Conservation (phyloP, 2,797 vertebrate genomes). For the Hylomyscus alleni region DNA sequence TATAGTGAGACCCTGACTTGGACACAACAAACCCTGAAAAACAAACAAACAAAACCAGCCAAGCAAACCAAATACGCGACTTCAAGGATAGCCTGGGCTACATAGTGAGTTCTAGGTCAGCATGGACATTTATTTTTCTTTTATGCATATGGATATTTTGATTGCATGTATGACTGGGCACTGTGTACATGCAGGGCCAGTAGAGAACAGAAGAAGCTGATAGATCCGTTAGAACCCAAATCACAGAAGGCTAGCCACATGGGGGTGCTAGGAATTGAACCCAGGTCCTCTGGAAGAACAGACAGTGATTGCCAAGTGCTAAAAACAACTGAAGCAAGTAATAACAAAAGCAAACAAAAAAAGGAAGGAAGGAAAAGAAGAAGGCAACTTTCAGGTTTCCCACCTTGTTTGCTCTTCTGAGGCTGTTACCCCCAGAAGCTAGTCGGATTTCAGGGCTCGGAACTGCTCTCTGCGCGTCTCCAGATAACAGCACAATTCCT, state of each 20-base stretch:
- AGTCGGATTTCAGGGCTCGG: neutral
- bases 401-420: slow-evolving; percentile 5
- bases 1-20: neutral
- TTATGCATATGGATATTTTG: neutral
- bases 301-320: neutral
- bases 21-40: neutral
- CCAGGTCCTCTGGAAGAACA: neutral
- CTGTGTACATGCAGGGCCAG: neutral
- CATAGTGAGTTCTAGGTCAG: neutral
- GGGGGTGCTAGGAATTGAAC: neutral
- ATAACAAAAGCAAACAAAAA: neutral
- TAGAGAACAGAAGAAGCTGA: neutral
- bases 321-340: neutral
- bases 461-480: neutral
- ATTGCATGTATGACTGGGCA: neutral
- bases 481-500: neutral
- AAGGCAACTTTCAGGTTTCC: neutral
- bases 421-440: neutral
- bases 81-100: neutral
- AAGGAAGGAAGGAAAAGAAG: no score
- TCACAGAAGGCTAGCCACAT: neutral
- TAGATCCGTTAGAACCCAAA: neutral
- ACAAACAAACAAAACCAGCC: neutral
- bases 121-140: neutral
- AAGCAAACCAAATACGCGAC: neutral